Percentiles rank a stretch among this genome's conserved stretches.
phyloP scores from a whole-genome alignment of 2,113 vertebrate species.

The Microcebus tavaratra region DNA sequence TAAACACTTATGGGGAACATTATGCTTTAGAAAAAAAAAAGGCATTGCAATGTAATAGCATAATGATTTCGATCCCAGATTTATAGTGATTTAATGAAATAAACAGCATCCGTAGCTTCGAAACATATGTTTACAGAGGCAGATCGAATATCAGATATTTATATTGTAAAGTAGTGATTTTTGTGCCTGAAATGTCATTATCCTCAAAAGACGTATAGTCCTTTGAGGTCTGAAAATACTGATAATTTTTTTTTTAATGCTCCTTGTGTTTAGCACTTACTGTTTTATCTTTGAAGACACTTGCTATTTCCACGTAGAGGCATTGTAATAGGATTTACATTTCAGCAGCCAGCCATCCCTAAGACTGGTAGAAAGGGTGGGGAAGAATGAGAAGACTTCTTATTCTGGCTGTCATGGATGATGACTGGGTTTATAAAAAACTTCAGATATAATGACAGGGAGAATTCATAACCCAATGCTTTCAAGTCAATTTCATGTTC shows the following conservation, averaged over 20 bases:
- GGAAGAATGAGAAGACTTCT: neutral
- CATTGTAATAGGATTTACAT: neutral
- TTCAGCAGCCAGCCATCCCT: neutral
- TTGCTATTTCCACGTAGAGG: neutral
- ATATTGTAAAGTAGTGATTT: conserved; percentile 60
- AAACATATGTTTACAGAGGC: conserved; percentile 59
- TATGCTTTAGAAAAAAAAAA: conserved; percentile 53
- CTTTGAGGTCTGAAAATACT: conserved; percentile 52
- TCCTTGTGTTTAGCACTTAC: neutral
- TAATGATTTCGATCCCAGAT: conserved; percentile 61
- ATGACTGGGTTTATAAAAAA: neutral
- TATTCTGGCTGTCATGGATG: neutral
- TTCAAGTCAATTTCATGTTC: neutral
- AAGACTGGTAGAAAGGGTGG: neutral
- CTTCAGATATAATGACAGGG: neutral
- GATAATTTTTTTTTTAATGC: conserved; percentile 10
- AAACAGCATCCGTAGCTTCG: conserved; percentile 16
- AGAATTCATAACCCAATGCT: neutral
- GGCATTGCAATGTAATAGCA: conserved; percentile 6
- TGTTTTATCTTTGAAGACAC: conserved; percentile 59
- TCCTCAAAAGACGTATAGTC: conserved; percentile 47
- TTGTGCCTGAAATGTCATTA: conserved; percentile 71
- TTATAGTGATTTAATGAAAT: conserved; percentile 55
- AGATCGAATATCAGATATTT: conserved; percentile 63
- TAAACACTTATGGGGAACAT: conserved; percentile 48